Evolutionary conservation across 64 coral and sea anemone species (phyloP).

Genomic region (Porites australiensis): DNA sequence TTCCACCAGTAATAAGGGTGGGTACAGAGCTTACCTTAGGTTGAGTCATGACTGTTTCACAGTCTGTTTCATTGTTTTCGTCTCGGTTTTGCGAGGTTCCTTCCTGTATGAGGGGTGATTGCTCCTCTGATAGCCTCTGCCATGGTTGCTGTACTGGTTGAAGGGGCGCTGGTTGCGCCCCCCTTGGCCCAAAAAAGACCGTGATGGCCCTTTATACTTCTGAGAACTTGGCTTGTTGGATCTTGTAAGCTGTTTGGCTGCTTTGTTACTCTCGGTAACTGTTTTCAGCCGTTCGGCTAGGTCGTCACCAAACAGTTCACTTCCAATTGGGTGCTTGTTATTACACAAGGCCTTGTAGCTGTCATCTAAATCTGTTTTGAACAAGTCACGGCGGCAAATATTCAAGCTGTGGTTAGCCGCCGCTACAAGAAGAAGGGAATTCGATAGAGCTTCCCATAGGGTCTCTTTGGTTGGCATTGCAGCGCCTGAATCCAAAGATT

Average conservation of each 20-base stretch:
- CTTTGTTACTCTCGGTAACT: background rate
- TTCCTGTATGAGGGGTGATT: background rate
- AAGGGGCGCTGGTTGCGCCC: slow-evolving; percentile 15
- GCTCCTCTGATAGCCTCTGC: background rate
- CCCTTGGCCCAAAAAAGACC: slow-evolving; percentile 39
- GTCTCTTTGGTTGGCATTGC: background rate
- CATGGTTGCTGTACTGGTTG: slow-evolving; percentile 2
- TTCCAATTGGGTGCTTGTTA: slow-evolving; percentile 12
- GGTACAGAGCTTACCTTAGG: background rate
- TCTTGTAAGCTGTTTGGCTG: background rate
- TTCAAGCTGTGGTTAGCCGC: slow-evolving; percentile 36
- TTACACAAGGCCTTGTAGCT: slow-evolving; percentile 13
- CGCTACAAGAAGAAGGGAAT: background rate
- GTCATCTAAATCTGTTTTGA: slow-evolving; percentile 17
- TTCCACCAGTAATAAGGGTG: slow-evolving; percentile 14
- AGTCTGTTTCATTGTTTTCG: slow-evolving; percentile 15
- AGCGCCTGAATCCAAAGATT: background rate
- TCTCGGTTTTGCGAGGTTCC: background rate
- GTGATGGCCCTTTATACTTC: background rate
- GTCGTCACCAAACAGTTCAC: background rate
- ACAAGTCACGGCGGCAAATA: slow-evolving; percentile 3
- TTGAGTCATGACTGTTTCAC: slow-evolving; percentile 1
- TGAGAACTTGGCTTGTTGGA: background rate
- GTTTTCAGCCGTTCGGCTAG: background rate
- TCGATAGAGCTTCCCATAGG: background rate